A percentile compares a stretch with the other conserved stretches of the same genome.
These are phyloP conservation scores for Aplodontia rufa DNA, from an alignment of 2,113 vertebrate species.

Conservation along the genomic window DNA sequence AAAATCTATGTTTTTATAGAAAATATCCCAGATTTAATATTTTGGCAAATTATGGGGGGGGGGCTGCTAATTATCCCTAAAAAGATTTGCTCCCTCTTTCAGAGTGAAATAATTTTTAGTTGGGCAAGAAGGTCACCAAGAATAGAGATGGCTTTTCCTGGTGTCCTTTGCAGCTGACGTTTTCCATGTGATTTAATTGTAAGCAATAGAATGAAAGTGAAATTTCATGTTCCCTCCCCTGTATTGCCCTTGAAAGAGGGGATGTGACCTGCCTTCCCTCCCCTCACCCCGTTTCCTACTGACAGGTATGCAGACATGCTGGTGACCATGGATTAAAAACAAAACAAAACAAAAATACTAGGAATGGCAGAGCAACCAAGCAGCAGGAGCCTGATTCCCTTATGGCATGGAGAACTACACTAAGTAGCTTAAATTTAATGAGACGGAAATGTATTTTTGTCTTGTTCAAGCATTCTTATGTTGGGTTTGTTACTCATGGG, in stretches of 20 bases:
- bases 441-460: not conserved
- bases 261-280: not conserved
- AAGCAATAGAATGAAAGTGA: not conserved
- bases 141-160: not conserved
- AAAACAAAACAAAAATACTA: not conserved
- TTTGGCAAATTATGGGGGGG: not conserved
- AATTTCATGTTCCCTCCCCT: not conserved
- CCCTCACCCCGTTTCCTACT: not conserved
- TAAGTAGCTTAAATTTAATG: not conserved
- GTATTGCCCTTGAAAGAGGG: not conserved
- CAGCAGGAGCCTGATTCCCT: not conserved
- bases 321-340: too few relatives aligned
- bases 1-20: not conserved
- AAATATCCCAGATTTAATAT: not conserved
- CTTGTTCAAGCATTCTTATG: not conserved
- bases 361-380: not conserved
- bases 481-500: not conserved
- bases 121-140: not conserved
- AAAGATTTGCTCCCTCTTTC: not conserved
- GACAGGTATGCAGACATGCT: not conserved
- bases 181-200: not conserved
- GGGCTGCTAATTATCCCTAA: not conserved
- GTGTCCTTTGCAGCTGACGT: not conserved
- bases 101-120: not conserved
- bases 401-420: too few relatives aligned